Percentiles rank a stretch among this genome's conserved stretches.
phyloP scores from a whole-genome alignment of 2,797 vertebrate species.

The Tamandua tetradactyla region DNA sequence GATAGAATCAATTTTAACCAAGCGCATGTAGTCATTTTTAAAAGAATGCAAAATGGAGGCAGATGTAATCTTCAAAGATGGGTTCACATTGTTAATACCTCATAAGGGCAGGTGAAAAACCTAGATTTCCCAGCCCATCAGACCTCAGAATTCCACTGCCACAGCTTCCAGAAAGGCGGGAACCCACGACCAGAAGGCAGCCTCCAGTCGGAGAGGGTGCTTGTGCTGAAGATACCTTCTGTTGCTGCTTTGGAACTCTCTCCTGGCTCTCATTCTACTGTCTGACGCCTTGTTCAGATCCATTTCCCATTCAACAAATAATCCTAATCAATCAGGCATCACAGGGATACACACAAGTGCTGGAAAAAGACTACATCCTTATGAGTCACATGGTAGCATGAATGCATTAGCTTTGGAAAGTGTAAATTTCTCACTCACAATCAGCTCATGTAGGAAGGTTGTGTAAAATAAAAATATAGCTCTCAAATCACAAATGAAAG shows the following conservation, averaged over 20 bases:
- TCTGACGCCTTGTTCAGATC: constrained; percentile 48
- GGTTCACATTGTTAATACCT: not conserved
- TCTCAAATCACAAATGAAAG: not conserved
- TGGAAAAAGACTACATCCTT: not conserved
- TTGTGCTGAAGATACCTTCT: constrained; percentile 55
- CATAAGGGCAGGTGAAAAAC: not conserved
- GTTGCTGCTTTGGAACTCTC: constrained; percentile 10
- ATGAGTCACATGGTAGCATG: not conserved
- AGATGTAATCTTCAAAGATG: not conserved
- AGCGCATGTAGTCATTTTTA: not conserved
- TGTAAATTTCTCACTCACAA: constrained; percentile 24
- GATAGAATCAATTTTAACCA: not conserved
- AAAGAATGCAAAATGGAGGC: not conserved
- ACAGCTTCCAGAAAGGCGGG: not conserved
- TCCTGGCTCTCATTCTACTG: not conserved
- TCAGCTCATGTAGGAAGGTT: not conserved
- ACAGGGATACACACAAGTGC: not conserved
- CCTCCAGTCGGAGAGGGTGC: not conserved
- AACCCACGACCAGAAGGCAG: constrained; percentile 21
- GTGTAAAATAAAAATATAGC: not conserved
- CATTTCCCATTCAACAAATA: not conserved
- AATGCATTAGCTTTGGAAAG: constrained; percentile 8
- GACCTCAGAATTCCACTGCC: not conserved
- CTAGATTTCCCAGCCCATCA: not conserved
- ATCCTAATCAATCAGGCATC: not conserved